Percentiles rank a stretch among this genome's conserved stretches.
Conservation (phyloP, 92 coral and sea anemone species). For the Epizoanthus rinbou region DNA sequence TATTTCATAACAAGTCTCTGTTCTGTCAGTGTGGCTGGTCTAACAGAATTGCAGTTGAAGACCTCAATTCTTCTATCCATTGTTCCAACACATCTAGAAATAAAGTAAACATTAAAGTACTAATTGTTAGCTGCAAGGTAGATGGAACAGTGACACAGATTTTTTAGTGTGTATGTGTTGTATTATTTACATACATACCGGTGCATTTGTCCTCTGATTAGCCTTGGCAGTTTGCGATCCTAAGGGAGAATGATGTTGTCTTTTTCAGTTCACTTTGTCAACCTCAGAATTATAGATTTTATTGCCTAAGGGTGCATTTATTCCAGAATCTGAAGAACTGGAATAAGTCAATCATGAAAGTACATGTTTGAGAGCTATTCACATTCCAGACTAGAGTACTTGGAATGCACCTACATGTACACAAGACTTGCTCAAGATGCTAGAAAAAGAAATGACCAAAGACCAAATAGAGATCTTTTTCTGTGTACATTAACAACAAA, state of each 20-base stretch:
- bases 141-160: neutral
- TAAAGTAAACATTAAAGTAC: neutral
- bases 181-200: constrained; percentile 49
- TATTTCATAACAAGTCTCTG: constrained; percentile 43
- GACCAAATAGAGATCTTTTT: too few relatives aligned
- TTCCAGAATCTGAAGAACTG: neutral
- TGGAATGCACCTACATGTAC: too few relatives aligned
- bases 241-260: constrained; percentile 19
- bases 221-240: constrained; percentile 91
- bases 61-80: constrained; percentile 78
- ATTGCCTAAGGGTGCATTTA: too few relatives aligned
- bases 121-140: neutral
- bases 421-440: too few relatives aligned
- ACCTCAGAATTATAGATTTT: too few relatives aligned
- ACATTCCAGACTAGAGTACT: too few relatives aligned
- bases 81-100: constrained; percentile 78
- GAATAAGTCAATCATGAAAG: neutral
- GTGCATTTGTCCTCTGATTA: constrained; percentile 90
- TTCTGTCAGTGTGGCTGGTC: constrained; percentile 79
- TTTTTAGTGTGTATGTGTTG: neutral
- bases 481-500: too few relatives aligned
- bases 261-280: too few relatives aligned
- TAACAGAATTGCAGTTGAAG: constrained; percentile 86
- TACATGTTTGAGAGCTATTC: neutral
- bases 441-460: too few relatives aligned